Conservation (phyloP, 2,797 vertebrate genomes). For the Menidia menidia region DNA sequence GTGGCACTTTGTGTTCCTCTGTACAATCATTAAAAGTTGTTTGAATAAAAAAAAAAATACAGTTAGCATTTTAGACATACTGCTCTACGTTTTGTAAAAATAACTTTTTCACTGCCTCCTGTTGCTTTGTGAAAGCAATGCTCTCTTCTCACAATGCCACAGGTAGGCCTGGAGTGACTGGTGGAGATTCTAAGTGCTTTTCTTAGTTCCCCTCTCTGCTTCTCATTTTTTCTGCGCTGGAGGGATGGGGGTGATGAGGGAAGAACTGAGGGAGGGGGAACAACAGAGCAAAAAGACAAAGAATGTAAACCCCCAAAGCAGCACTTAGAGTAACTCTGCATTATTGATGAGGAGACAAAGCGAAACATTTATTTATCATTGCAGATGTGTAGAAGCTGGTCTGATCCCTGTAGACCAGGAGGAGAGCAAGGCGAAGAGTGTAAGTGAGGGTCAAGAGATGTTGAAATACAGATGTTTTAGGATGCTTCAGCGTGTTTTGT, state of each 20-base stretch:
- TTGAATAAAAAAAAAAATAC: neutral
- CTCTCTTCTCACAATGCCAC: conserved; percentile 54
- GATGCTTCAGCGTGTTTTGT: conserved; percentile 40
- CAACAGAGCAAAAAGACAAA: conserved; percentile 63
- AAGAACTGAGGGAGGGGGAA: conserved; percentile 40
- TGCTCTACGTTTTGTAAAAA: neutral
- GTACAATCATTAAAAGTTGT: neutral
- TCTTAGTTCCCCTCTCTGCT: conserved; percentile 42
- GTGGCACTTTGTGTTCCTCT: neutral
- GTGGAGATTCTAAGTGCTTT: conserved; percentile 68
- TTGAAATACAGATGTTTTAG: conserved; percentile 53
- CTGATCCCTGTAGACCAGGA: conserved; percentile 61
- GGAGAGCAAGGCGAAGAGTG: conserved; percentile 35
- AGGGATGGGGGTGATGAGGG: conserved; percentile 42
- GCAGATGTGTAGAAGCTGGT: conserved; percentile 62
- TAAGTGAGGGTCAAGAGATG: conserved; percentile 49
- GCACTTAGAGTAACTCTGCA: conserved; percentile 89
- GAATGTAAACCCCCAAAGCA: conserved; percentile 85
- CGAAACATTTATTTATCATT: conserved; percentile 91
- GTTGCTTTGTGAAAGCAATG: conserved; percentile 53
- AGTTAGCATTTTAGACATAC: neutral
- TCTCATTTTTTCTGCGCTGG: conserved; percentile 44
- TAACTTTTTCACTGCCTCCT: conserved; percentile 26
- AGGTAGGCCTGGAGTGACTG: conserved; percentile 43
- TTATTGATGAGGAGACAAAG: conserved; percentile 92